These are phyloP conservation scores for Brachionus manjavacas DNA, from an alignment of 1,140 invertebrate species.

Conservation along the genomic window DNA sequence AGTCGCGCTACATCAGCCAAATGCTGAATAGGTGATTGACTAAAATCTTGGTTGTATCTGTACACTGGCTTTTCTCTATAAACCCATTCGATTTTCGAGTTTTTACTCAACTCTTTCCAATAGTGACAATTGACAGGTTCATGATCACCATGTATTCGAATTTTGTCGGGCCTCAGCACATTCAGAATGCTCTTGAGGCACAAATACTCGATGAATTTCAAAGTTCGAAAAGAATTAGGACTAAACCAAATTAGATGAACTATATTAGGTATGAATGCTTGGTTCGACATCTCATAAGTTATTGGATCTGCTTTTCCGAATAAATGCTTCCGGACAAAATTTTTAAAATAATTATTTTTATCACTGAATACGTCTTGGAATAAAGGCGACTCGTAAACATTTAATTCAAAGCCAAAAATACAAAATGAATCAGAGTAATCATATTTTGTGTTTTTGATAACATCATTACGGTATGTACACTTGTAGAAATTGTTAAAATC, in stretches of 20 bases:
- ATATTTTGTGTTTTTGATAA: not conserved
- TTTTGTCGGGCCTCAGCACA: slow-evolving; percentile 20
- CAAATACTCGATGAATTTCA: slow-evolving; percentile 36
- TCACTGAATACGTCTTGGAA: not conserved
- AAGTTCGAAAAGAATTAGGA: not conserved
- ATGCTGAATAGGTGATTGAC: slow-evolving; percentile 26
- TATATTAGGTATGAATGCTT: not conserved
- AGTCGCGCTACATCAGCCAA: slow-evolving; percentile 39
- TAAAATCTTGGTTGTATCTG: slow-evolving; percentile 28
- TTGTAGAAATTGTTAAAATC: slow-evolving; percentile 37
- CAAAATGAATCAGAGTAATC: not conserved
- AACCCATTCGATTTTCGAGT: slow-evolving; percentile 36
- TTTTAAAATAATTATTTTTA: slow-evolving; percentile 18
- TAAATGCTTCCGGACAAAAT: not conserved
- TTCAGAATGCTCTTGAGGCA: slow-evolving; percentile 2
- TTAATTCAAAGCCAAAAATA: slow-evolving; percentile 30
- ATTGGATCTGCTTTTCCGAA: not conserved
- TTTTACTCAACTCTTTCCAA: slow-evolving; percentile 28
- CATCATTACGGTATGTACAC: slow-evolving; percentile 7
- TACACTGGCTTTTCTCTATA: slow-evolving; percentile 2
- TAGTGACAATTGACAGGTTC: not conserved
- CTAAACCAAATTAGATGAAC: slow-evolving; percentile 39
- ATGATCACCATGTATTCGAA: slow-evolving; percentile 21
- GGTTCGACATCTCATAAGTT: not conserved
- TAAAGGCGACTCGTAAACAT: not conserved